Evolutionary conservation across 2,888 invertebrate genomes (phyloP).

Genomic region (Oscheius sp.): DNA sequence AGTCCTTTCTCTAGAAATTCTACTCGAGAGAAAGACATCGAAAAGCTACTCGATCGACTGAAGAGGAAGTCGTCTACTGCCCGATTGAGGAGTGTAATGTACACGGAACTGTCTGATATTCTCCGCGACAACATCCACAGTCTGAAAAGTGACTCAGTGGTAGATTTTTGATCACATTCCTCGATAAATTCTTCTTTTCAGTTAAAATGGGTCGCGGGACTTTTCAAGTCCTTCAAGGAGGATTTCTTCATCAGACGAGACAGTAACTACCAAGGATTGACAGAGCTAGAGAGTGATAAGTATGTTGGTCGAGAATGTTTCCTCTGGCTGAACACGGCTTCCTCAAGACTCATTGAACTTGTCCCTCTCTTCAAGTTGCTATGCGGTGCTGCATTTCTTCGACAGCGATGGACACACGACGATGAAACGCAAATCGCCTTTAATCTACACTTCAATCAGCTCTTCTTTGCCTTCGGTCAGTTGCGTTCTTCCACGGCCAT

Average conservation of each 20-base stretch:
- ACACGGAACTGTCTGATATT: slow-evolving; percentile 25
- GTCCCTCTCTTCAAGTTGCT: slow-evolving; percentile 41
- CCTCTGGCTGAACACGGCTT: slow-evolving; percentile 36
- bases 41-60: background rate
- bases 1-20: background rate
- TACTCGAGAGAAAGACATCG: slow-evolving; percentile 19
- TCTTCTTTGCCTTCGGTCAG: slow-evolving; percentile 42
- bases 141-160: slow-evolving; percentile 2
- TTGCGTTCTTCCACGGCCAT: background rate
- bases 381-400: slow-evolving; percentile 44
- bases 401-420: slow-evolving; percentile 45
- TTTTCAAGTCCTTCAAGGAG: slow-evolving; percentile 28
- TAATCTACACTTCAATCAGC: slow-evolving; percentile 33
- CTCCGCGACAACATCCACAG: slow-evolving; percentile 22
- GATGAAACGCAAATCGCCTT: slow-evolving; percentile 45
- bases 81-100: slow-evolving; percentile 27
- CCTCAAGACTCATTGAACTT: slow-evolving; percentile 38
- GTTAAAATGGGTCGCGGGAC: slow-evolving; percentile 39
- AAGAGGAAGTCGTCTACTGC: background rate
- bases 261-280: background rate
- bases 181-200: slow-evolving; percentile 5
- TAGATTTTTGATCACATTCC: background rate
- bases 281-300: slow-evolving; percentile 25
- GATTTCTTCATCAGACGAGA: slow-evolving; percentile 40
- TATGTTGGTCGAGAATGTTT: slow-evolving; percentile 6